Conservation (phyloP, 2,113 vertebrate species). For the Hemicordylus capensis region DNA sequence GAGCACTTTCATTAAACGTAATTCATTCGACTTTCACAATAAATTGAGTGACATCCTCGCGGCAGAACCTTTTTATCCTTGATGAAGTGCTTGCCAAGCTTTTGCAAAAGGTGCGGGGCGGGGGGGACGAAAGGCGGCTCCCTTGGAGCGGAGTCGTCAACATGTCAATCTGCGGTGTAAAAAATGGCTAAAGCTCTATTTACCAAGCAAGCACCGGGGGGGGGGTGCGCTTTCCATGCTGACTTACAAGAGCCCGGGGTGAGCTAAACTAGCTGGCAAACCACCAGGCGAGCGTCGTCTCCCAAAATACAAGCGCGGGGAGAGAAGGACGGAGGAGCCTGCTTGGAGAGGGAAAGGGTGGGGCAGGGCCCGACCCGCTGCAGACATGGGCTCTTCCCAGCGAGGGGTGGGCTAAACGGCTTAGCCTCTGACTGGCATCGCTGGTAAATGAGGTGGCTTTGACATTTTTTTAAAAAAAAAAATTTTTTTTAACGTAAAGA, state of each 20-base stretch:
- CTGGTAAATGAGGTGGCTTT: constrained; percentile 35
- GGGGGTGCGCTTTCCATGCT: constrained; percentile 71
- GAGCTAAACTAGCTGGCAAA: constrained; percentile 73
- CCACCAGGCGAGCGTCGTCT: constrained; percentile 63
- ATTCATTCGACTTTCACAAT: constrained; percentile 89
- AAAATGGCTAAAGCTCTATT: constrained; percentile 75
- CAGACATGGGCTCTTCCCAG: constrained; percentile 39
- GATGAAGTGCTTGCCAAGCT: constrained; percentile 84
- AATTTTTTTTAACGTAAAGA: constrained; percentile 43
- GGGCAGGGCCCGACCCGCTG: constrained; percentile 28
- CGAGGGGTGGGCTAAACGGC: constrained; percentile 48
- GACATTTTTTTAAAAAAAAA: background rate
- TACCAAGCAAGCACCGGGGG: constrained; percentile 72
- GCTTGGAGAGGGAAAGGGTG: background rate
- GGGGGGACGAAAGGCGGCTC: background rate
- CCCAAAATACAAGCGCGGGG: constrained; percentile 12
- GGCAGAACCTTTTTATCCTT: constrained; percentile 85
- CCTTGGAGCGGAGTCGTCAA: constrained; percentile 75
- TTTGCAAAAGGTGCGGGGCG: constrained; percentile 21
- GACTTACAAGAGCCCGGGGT: constrained; percentile 59
- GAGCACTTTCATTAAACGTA: constrained; percentile 88
- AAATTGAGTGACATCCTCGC: constrained; percentile 87
- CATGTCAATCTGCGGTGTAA: constrained; percentile 76
- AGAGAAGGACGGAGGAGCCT: constrained; percentile 3
- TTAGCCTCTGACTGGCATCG: constrained; percentile 8